Evolutionary conservation across 2,888 invertebrate species (phyloP).

Genomic region (Diploptera punctata): DNA sequence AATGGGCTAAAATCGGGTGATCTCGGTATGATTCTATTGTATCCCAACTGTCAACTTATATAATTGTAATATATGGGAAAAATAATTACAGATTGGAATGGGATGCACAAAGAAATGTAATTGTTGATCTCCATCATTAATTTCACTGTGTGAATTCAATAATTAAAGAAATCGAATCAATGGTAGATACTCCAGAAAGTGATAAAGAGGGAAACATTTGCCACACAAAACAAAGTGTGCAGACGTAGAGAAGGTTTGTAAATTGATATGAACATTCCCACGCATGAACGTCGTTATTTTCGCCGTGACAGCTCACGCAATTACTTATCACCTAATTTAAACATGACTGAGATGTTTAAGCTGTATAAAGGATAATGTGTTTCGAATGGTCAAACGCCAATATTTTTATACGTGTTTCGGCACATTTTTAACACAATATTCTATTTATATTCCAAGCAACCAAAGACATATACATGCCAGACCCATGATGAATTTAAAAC

Average conservation of each 20-base stretch:
- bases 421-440: background rate
- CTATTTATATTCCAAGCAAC: background rate
- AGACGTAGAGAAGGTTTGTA: background rate
- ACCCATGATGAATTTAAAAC: conserved; percentile 1
- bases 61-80: no score
- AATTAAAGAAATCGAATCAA: background rate
- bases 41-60: no score
- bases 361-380: background rate
- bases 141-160: no score
- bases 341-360: no score
- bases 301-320: background rate
- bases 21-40: no score
- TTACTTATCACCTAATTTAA: no score
- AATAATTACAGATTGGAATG: no score
- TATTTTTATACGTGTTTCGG: background rate
- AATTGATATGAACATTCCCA: background rate
- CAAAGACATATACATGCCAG: background rate
- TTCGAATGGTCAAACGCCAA: background rate
- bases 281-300: no score
- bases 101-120: no score
- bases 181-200: background rate
- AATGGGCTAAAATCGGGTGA: no score
- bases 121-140: no score
- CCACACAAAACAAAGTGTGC: background rate
- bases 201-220: background rate